Conservation (phyloP, 2,888 invertebrate species). For the Plemyria rubiginata region DNA sequence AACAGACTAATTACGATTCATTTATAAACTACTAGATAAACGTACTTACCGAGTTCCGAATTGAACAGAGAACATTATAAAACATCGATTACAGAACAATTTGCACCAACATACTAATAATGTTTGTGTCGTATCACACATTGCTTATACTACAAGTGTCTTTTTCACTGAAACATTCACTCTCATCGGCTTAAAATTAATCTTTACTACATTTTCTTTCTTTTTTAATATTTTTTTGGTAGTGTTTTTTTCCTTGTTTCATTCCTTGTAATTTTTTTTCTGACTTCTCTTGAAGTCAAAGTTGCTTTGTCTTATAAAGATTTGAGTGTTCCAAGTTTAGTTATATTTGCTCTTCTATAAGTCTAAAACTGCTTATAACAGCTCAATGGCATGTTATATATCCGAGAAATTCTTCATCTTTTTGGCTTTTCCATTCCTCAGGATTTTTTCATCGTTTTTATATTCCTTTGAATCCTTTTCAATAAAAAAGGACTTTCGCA, state of each 20-base stretch:
- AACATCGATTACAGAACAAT: conserved; percentile 28
- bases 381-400: conserved; percentile 6
- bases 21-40: conserved; percentile 23
- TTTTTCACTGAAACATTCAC: conserved; percentile 15
- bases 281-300: background rate
- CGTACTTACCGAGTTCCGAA: conserved; percentile 30
- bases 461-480: conserved; percentile 6
- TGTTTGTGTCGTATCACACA: conserved; percentile 31
- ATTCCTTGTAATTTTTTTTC: conserved; percentile 1
- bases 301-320: background rate
- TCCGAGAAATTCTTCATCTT: conserved; percentile 15
- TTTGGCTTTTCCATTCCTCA: conserved; percentile 7
- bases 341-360: conserved; percentile 14
- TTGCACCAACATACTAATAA: conserved; percentile 27
- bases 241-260: background rate
- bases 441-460: background rate
- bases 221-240: conserved; percentile 12
- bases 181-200: conserved; percentile 2
- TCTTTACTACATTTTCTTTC: conserved; percentile 13
- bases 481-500: conserved; percentile 3
- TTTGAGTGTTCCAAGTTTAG: conserved; percentile 11
- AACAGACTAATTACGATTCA: conserved; percentile 13
- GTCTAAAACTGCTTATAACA: conserved; percentile 1
- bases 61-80: conserved; percentile 10
- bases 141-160: conserved; percentile 35